Evolutionary conservation across 1,140 invertebrate species (phyloP).

Genomic region (Cydia strobilella): DNA sequence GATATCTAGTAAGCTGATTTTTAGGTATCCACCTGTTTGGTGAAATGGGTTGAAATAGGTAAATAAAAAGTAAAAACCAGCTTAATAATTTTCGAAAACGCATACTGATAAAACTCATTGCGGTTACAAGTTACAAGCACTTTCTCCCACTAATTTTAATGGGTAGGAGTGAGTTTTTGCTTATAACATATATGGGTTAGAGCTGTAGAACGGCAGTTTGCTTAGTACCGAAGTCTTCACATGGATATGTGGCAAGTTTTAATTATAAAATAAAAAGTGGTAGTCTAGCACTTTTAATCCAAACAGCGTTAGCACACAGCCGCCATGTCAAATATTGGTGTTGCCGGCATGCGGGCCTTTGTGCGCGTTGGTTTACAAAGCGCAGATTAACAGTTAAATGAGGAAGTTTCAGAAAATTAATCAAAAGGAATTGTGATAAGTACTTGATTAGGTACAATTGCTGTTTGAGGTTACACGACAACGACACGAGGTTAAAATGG

Average conservation of each 20-base stretch:
- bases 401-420: neutral
- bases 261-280: neutral
- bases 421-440: neutral
- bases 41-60: no score
- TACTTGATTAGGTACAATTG: neutral
- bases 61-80: no score
- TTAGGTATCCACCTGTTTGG: no score
- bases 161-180: no score
- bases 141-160: no score
- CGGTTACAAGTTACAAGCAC: no score
- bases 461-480: neutral
- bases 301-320: slow-evolving; percentile 2
- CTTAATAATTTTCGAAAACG: no score
- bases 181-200: no score
- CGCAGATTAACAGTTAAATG: neutral
- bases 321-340: slow-evolving; percentile 18
- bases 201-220: no score
- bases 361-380: neutral
- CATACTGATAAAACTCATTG: no score
- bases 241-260: neutral
- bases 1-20: no score
- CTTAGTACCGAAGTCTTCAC: neutral
- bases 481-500: no score
- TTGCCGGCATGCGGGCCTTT: slow-evolving; percentile 24
- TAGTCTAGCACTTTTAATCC: neutral